Conservation (phyloP, 2,888 invertebrate species). For the Euproctis similis region DNA sequence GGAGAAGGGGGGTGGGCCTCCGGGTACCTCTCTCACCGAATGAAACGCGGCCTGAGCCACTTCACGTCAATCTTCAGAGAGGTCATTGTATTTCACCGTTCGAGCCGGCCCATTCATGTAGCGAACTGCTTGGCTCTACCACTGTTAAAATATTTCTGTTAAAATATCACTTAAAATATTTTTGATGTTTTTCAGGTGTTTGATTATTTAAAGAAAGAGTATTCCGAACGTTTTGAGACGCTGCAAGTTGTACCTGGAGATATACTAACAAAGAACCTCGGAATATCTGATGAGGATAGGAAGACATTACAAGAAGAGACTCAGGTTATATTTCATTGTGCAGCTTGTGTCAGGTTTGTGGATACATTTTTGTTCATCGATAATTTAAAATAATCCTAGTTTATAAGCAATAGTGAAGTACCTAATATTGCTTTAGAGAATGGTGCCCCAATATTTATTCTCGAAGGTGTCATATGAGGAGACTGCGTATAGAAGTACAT, state of each 20-base stretch:
- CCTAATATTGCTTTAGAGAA: slow-evolving; percentile 88
- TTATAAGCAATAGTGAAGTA: slow-evolving; percentile 91
- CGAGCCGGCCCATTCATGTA: too few species aligned
- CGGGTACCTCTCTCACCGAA: too few species aligned
- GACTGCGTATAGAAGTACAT: too few species aligned
- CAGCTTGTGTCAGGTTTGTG: slow-evolving; percentile 96
- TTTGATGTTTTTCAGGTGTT: slow-evolving; percentile 78
- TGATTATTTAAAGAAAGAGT: slow-evolving; percentile 78
- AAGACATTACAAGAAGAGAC: slow-evolving; percentile 81
- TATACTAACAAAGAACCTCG: slow-evolving; percentile 81
- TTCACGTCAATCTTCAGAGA: too few species aligned
- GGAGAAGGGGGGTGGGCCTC: too few species aligned
- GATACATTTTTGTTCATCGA: slow-evolving; percentile 91
- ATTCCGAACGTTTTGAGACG: slow-evolving; percentile 80
- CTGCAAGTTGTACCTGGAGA: slow-evolving; percentile 84
- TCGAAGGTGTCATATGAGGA: too few species aligned
- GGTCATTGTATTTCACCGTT: too few species aligned
- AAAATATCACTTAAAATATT: too few species aligned
- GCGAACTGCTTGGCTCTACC: too few species aligned
- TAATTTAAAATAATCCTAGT: slow-evolving; percentile 92
- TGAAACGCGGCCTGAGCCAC: too few species aligned
- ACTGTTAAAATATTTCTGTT: too few species aligned
- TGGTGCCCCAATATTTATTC: too few species aligned
- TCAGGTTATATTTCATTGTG: slow-evolving; percentile 93
- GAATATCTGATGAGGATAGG: slow-evolving; percentile 80